These are phyloP conservation scores for Chouioia cunea DNA, from an alignment of 2,888 invertebrate genomes.

Conservation along the genomic window DNA sequence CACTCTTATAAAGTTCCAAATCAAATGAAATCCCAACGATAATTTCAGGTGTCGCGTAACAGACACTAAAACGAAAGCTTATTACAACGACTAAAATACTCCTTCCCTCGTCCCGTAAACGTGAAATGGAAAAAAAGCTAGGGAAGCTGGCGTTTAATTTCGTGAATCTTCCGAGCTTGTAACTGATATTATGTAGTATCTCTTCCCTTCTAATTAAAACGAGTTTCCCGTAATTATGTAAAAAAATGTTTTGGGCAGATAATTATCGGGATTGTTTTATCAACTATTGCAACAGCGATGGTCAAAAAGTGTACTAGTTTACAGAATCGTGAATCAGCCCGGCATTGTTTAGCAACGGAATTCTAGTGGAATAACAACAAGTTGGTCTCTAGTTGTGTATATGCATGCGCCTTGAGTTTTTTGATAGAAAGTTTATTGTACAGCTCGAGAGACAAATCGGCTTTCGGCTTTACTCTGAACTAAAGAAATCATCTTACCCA, in stretches of 20 bases:
- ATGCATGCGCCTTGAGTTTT: slow-evolving; percentile 13
- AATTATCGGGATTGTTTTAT: slow-evolving; percentile 6
- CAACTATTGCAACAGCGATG: neutral
- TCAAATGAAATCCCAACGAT: slow-evolving; percentile 14
- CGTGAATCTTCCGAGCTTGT: neutral
- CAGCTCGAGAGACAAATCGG: neutral
- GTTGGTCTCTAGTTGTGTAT: no score
- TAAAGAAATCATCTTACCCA: slow-evolving; percentile 18
- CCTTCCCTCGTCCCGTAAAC: neutral
- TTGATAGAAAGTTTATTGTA: slow-evolving; percentile 21
- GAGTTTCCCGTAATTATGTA: neutral
- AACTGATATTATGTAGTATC: neutral
- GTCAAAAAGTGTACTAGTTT: neutral
- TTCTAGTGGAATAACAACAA: neutral
- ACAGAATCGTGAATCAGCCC: neutral
- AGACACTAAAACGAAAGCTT: neutral
- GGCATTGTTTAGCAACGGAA: neutral
- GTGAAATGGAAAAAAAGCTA: neutral
- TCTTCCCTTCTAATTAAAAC: slow-evolving; percentile 32
- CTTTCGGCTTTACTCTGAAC: slow-evolving; percentile 7
- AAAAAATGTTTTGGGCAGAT: neutral
- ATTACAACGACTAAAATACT: neutral
- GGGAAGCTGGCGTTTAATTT: slow-evolving; percentile 23
- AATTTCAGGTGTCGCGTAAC: neutral
- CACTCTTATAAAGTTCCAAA: slow-evolving; percentile 1